Percentiles rank a stretch among this genome's conserved stretches.
These are phyloP conservation scores for Globodera rostochiensis DNA, from an alignment of 1,140 invertebrate genomes.

Conservation along the genomic window DNA sequence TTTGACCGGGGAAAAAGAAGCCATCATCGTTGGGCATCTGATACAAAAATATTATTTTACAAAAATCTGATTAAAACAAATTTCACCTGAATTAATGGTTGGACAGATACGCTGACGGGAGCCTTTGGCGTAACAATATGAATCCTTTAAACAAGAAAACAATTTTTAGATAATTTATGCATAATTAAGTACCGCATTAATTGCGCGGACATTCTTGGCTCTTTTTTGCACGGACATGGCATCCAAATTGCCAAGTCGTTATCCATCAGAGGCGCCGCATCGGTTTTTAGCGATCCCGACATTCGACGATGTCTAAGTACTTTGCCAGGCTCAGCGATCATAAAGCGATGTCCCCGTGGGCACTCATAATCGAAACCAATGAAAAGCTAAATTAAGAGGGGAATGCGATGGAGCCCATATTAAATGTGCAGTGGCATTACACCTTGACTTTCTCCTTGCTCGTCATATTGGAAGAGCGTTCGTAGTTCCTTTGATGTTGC, in stretches of 20 bases:
- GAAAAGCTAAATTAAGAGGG: slow-evolving; percentile 75
- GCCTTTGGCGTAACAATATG: slow-evolving; percentile 90
- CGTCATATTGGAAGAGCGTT: slow-evolving; percentile 54
- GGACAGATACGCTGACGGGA: slow-evolving; percentile 76
- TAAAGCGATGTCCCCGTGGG: slow-evolving; percentile 88
- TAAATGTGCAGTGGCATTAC: background rate
- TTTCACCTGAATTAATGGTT: slow-evolving; percentile 51
- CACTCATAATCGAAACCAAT: slow-evolving; percentile 97
- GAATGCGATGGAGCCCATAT: background rate
- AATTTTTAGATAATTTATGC: background rate
- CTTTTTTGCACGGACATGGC: slow-evolving; percentile 68
- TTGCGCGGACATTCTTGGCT: slow-evolving; percentile 73
- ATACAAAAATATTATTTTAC: slow-evolving; percentile 7
- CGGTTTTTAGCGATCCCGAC: slow-evolving; percentile 74
- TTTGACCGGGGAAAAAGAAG: slow-evolving; percentile 49
- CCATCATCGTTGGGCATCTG: slow-evolving; percentile 43
- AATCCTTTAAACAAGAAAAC: slow-evolving; percentile 66
- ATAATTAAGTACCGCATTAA: slow-evolving; percentile 74
- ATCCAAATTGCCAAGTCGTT: slow-evolving; percentile 59
- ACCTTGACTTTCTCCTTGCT: slow-evolving; percentile 65
- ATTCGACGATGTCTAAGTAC: slow-evolving; percentile 78
- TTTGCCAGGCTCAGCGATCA: slow-evolving; percentile 84
- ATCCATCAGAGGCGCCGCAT: slow-evolving; percentile 38
- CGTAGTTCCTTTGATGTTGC: slow-evolving; percentile 42
- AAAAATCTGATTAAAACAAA: slow-evolving; percentile 16